Evolutionary conservation across 1,140 invertebrate species (phyloP).

Genomic region (Nymphalis io): DNA sequence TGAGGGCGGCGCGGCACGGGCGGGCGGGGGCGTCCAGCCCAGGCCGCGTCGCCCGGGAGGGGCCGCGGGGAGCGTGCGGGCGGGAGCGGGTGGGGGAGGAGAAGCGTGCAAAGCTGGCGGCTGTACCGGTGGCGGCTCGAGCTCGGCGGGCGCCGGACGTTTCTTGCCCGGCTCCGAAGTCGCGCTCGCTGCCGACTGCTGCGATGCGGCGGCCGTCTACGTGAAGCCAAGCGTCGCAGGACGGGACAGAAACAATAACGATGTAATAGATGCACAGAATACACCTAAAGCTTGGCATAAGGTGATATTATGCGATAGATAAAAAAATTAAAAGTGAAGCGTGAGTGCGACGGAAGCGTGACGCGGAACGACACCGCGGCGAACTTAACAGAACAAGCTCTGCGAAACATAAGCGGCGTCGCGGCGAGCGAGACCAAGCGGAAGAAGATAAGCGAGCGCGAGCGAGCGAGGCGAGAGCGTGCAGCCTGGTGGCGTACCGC

Average conservation of each 20-base stretch:
- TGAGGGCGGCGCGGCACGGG: conserved; percentile 57
- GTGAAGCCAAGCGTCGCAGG: conserved; percentile 80
- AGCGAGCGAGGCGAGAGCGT: conserved; percentile 77
- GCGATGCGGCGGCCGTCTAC: conserved; percentile 77
- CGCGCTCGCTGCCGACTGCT: conserved; percentile 72
- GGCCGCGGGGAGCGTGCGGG: conserved; percentile 64
- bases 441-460: conserved; percentile 77
- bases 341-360: conserved; percentile 80
- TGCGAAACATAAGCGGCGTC: conserved; percentile 77
- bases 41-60: conserved; percentile 56
- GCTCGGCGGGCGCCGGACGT: conserved; percentile 74
- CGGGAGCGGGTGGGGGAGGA: conserved; percentile 57
- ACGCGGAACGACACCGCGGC: conserved; percentile 65
- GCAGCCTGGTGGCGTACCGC: conserved; percentile 91
- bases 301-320: conserved; percentile 79
- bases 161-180: conserved; percentile 76
- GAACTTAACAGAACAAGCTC: conserved; percentile 76
- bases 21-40: conserved; percentile 51
- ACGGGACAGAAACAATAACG: conserved; percentile 80
- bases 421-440: conserved; percentile 76
- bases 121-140: conserved; percentile 76
- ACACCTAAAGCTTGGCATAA: conserved; percentile 79
- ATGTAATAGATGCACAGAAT: conserved; percentile 81
- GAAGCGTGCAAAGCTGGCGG: conserved; percentile 73
- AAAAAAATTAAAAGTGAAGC: conserved; percentile 79